Evolutionary conservation across 2,888 invertebrate genomes (phyloP), one percentile per base, ranked within the genome.

Genomic region (Thyatira batis): DNA sequence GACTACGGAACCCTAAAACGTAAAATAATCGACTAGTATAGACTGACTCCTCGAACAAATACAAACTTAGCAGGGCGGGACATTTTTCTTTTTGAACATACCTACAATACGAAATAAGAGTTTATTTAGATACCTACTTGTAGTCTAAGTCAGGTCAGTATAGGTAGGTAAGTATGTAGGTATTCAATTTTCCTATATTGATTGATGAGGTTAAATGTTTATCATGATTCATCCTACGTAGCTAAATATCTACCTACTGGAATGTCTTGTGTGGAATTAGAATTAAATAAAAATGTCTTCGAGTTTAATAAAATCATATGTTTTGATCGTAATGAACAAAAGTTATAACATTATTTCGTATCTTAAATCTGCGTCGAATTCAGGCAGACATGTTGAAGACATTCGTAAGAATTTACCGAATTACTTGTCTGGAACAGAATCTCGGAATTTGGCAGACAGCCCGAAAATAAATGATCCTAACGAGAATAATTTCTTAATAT

Each of bases 381-480:
- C 73, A 73, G 64, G 72, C 77, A 73, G 65, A 73, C 77, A 78
- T 70, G 59, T 68, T 80, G 71, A 78, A 78, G 68, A 78, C 71
- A 80, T 84, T 84, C 71, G 67, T 72, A 70, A 74, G 76, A 78
- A 79, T 80, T 80, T 76, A 77, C 72, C 65, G 68, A 80, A 71
- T 73, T 67, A 67, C 61, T 63, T 64, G 70, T 75, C 78, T 77
- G 74, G 73, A 81, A 76, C 76, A 82, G 68, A 81, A 75, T n/a
- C 76, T 80, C 69, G 69, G n/a, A n/a, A 79, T 77, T 84, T 86
- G 86, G 86, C 86, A 84, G 59, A 66, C 52, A 63, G 80, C 85
- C 85, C 82, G 79, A 68, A 67, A 75, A 72, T 69, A 76, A 73
- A 68, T 76, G 11, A 10, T 23, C 23, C 13, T 21, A 75, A 76